phyloP scores from a whole-genome alignment of 2,888 invertebrate genomes.

The Labia minor region DNA sequence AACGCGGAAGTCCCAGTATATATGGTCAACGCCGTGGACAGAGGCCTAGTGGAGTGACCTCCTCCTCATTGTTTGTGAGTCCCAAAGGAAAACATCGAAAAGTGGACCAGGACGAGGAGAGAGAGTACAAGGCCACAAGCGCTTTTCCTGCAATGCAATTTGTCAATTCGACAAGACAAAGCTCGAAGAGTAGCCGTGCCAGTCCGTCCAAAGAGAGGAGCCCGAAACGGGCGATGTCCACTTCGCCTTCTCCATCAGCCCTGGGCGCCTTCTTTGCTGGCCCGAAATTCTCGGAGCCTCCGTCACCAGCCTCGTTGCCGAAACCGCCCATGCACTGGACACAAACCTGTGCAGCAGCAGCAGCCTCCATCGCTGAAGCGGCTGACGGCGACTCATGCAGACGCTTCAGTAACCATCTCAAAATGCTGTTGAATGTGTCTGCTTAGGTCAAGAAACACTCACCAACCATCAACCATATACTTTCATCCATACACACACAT shows the following conservation, averaged over 20 bases:
- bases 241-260: slow-evolving; percentile 17
- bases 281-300: slow-evolving; percentile 73
- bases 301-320: slow-evolving; percentile 64
- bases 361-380: slow-evolving; percentile 24
- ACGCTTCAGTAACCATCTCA: slow-evolving; percentile 46
- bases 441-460: slow-evolving; percentile 28
- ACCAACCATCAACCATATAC: no score
- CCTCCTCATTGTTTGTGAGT: slow-evolving; percentile 16
- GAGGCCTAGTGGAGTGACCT: not conserved
- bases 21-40: not conserved
- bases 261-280: slow-evolving; percentile 44
- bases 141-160: slow-evolving; percentile 13
- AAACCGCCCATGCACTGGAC: slow-evolving; percentile 74
- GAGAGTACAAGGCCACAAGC: not conserved
- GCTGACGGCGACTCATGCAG: slow-evolving; percentile 27
- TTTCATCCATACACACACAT: no score
- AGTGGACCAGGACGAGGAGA: slow-evolving; percentile 20
- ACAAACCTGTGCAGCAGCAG: slow-evolving; percentile 27
- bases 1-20: not conserved
- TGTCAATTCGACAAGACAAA: slow-evolving; percentile 25
- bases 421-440: slow-evolving; percentile 52
- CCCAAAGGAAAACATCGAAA: slow-evolving; percentile 26
- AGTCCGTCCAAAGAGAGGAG: slow-evolving; percentile 30
- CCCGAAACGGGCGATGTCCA: slow-evolving; percentile 23
- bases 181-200: slow-evolving; percentile 25